These are phyloP conservation scores for Proisotoma minuta DNA, from an alignment of 2,888 invertebrate species.

Conservation along the genomic window DNA sequence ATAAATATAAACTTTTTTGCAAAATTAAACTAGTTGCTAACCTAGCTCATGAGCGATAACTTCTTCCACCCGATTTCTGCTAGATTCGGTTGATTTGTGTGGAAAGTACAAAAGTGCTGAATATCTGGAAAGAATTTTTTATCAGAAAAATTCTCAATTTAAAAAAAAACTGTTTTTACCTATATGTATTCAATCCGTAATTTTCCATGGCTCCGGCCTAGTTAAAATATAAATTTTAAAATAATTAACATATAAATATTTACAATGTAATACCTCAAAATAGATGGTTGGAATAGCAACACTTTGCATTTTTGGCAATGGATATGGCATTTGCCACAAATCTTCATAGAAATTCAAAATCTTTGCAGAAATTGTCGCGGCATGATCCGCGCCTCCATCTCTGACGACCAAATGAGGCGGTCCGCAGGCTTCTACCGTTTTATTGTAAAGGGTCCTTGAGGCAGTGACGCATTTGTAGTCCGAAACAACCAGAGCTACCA, in stretches of 20 bases:
- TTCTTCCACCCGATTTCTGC: slow-evolving; percentile 2
- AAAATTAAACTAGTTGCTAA: slow-evolving; percentile 9
- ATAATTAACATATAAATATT: too few species aligned
- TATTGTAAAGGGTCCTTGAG: slow-evolving; percentile 7
- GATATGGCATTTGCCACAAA: slow-evolving; percentile 26
- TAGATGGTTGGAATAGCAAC: slow-evolving; percentile 30
- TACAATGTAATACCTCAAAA: slow-evolving; percentile 8
- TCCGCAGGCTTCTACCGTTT: slow-evolving; percentile 26
- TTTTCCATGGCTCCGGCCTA: slow-evolving; percentile 34
- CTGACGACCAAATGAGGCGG: slow-evolving; percentile 20
- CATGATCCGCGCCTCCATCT: slow-evolving; percentile 26
- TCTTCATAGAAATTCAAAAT: slow-evolving; percentile 25
- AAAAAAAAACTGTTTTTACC: not conserved
- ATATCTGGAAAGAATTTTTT: too few species aligned
- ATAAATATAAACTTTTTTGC: not conserved
- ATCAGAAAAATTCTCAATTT: not conserved
- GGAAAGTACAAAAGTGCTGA: slow-evolving; percentile 1
- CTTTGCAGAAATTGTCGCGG: slow-evolving; percentile 28
- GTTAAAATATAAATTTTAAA: not conserved
- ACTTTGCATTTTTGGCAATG: slow-evolving; percentile 36
- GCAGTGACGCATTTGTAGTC: slow-evolving; percentile 27
- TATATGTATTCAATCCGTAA: slow-evolving; percentile 22
- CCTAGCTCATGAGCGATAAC: slow-evolving; percentile 32
- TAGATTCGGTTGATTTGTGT: not conserved
- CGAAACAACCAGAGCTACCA: slow-evolving; percentile 37